Evolutionary conservation across 1,140 invertebrate species (phyloP), one percentile per base, ranked within the genome.

Genomic region (Aphidius gifuensis): DNA sequence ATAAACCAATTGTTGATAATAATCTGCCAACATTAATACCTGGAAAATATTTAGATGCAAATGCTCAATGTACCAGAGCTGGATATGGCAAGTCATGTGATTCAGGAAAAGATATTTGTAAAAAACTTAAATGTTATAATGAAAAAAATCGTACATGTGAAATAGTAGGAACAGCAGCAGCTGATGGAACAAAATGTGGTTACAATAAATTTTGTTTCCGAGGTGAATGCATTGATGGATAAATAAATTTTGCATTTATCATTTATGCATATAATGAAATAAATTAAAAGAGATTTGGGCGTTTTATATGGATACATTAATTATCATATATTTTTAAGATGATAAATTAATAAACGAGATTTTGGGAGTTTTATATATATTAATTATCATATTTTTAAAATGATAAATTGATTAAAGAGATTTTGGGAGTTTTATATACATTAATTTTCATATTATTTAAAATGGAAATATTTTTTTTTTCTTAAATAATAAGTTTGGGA

Each of bases 151-250:
- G 21, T 23, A 2, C 3, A 51, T 5, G 9, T 16, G 23, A 38
- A 6, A 38, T 11, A 40, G 11, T 40, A 9, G 50, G 6, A n/a
- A 5, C 38, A 40, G 3, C 50, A 21, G 58, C 48, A 9, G 58
- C 58, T 51, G 58, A 60, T 43, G 58, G 58, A 0, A 60, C 58
- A 11, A 4, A 9, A 4, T 60, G 58, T 51, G 58, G 6, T 23
- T 4, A 40, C 6, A 16, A 21, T 8, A 60, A 60, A 44, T 43
- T 60, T 9, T 60, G 58, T 23, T 42, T 60, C 1, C 38, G 21
- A 21, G 46, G 46, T 23, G 1, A 32, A 23, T 60, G 58, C 53
- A 7, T 50, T 11, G 5, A 40, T 16, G 57, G 48, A 48, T 39
- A 39, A n/a, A 45, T 5, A 8, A 5, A 46, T 7, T 38, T 8